These are phyloP conservation scores for Apotomis capreana DNA, from an alignment of 2,888 invertebrate genomes.

Conservation along the genomic window DNA sequence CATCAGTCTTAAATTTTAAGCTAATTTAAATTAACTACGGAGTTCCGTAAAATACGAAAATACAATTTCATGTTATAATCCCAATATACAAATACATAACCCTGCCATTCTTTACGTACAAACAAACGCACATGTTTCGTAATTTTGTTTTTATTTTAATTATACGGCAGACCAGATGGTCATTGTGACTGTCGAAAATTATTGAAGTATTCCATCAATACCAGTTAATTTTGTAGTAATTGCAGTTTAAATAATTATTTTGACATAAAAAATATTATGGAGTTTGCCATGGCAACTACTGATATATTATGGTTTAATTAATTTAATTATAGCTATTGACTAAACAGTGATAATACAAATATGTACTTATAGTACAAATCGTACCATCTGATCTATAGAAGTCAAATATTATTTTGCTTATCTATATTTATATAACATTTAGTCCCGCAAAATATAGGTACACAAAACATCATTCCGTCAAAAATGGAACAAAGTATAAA, in stretches of 20 bases:
- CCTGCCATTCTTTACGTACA: neutral
- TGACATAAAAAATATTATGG: neutral
- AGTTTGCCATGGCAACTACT: neutral
- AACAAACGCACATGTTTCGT: neutral
- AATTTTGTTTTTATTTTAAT: neutral
- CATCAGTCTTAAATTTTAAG: slow-evolving; percentile 65
- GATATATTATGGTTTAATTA: neutral
- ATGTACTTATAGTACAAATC: neutral
- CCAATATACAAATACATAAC: slow-evolving; percentile 10
- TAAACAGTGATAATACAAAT: neutral
- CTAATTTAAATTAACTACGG: slow-evolving; percentile 31
- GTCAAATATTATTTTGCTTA: slow-evolving; percentile 24
- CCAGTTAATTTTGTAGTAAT: neutral
- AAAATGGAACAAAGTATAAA: slow-evolving; percentile 11
- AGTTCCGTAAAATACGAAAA: slow-evolving; percentile 1
- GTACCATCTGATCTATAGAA: neutral
- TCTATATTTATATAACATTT: slow-evolving; percentile 11
- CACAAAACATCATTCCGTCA: slow-evolving; percentile 13
- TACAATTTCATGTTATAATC: slow-evolving; percentile 2
- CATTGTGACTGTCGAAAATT: neutral
- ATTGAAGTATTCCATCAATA: neutral
- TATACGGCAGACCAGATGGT: neutral
- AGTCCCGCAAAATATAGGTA: slow-evolving; percentile 14
- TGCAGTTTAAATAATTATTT: slow-evolving; percentile 10
- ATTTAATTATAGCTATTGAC: neutral